Percentiles rank a stretch among this genome's conserved stretches.
phyloP scores from a whole-genome alignment of 2,797 vertebrate species.

The Enteromius unitaeniatus region DNA sequence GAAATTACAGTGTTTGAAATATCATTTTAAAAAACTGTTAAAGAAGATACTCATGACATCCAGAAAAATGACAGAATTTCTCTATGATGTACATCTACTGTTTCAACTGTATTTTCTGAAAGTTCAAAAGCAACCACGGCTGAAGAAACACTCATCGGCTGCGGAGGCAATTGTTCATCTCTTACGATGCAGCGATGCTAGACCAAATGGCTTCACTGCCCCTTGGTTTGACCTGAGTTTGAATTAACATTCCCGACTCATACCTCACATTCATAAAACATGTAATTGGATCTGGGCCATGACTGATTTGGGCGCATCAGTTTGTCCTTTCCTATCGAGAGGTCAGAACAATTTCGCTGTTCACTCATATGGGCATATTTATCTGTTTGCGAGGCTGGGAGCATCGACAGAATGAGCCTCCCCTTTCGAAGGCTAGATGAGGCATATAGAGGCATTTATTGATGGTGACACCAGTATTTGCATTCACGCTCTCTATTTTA shows the following conservation, averaged over 20 bases:
- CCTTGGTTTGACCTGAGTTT: slow-evolving; percentile 39
- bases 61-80: neutral
- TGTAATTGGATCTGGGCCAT: slow-evolving; percentile 63
- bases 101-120: neutral
- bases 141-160: neutral
- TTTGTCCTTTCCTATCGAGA: slow-evolving; percentile 58
- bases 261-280: slow-evolving; percentile 63
- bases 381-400: slow-evolving; percentile 46
- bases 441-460: slow-evolving; percentile 44
- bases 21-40: neutral
- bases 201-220: slow-evolving; percentile 34
- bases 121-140: neutral
- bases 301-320: slow-evolving; percentile 62
- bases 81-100: neutral
- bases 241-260: slow-evolving; percentile 60
- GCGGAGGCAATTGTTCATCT: neutral
- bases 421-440: slow-evolving; percentile 45
- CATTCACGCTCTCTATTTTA: slow-evolving; percentile 46
- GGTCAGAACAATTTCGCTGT: slow-evolving; percentile 63
- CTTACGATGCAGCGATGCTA: neutral
- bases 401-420: slow-evolving; percentile 41
- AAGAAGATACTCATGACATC: neutral
- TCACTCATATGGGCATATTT: slow-evolving; percentile 55
- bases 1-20: neutral
- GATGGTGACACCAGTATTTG: slow-evolving; percentile 56